These are phyloP conservation scores for Amniataba percoides DNA, from an alignment of 2,797 vertebrate genomes.

Conservation along the genomic window DNA sequence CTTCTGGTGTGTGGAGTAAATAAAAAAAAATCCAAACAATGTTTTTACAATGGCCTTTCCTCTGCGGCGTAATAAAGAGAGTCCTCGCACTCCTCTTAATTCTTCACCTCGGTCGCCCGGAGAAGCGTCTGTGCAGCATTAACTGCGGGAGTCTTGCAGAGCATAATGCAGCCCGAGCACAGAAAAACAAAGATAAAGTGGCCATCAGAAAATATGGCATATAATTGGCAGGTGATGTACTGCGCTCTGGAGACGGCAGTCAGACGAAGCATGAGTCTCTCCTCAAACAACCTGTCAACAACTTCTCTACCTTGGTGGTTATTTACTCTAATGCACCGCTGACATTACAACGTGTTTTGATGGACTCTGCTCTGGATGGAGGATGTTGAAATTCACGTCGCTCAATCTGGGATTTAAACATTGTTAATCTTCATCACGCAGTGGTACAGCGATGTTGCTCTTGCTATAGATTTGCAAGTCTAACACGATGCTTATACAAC, in stretches of 20 bases:
- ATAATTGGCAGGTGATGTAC: slow-evolving; percentile 57
- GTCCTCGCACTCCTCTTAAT: slow-evolving; percentile 23
- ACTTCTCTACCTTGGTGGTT: slow-evolving; percentile 23
- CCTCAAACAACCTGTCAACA: slow-evolving; percentile 45
- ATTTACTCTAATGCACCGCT: slow-evolving; percentile 42
- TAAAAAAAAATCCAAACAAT: slow-evolving; percentile 19
- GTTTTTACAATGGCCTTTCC: slow-evolving; percentile 15
- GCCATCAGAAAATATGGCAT: slow-evolving; percentile 40
- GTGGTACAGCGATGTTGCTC: background rate
- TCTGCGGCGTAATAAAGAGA: slow-evolving; percentile 33
- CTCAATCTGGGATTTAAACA: background rate
- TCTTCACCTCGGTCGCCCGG: slow-evolving; percentile 15
- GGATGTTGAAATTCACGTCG: background rate
- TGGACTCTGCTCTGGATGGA: slow-evolving; percentile 4
- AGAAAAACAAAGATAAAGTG: slow-evolving; percentile 53
- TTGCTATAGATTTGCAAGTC: slow-evolving; percentile 1
- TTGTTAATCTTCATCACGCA: slow-evolving; percentile 6
- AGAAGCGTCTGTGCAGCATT: slow-evolving; percentile 5
- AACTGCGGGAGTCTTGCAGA: slow-evolving; percentile 15
- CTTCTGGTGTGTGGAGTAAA: slow-evolving; percentile 21
- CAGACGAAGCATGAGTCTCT: slow-evolving; percentile 34
- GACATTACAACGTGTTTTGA: slow-evolving; percentile 7
- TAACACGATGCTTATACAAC: background rate
- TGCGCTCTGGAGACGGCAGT: slow-evolving; percentile 39
- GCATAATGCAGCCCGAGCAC: slow-evolving; percentile 23